Evolutionary conservation across 2,888 invertebrate species (phyloP).

Genomic region (Scrobipalpa atriplicella): DNA sequence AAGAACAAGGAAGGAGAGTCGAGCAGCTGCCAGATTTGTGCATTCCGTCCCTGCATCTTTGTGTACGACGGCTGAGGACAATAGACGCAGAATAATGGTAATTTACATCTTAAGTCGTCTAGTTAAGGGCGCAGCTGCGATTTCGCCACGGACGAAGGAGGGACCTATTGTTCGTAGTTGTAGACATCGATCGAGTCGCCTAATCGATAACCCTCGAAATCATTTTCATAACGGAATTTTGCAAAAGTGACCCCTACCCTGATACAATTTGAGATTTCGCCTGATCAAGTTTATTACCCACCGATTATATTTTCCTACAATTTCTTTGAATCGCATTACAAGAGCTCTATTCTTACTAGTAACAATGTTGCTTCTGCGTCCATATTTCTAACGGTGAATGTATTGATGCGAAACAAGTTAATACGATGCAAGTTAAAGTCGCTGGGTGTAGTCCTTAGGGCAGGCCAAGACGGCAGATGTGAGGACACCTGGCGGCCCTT

Average conservation of each 20-base stretch:
- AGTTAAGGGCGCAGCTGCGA: slow-evolving; percentile 77
- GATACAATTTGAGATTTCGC: slow-evolving; percentile 8
- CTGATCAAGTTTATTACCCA: not conserved
- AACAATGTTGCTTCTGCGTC: slow-evolving; percentile 2
- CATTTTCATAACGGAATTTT: slow-evolving; percentile 43
- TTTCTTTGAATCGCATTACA: not conserved
- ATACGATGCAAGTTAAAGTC: slow-evolving; percentile 48
- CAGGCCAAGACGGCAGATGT: slow-evolving; percentile 78
- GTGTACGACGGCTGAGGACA: slow-evolving; percentile 61
- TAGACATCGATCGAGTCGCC: slow-evolving; percentile 54
- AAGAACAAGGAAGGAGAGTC: slow-evolving; percentile 70
- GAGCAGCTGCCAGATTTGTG: slow-evolving; percentile 80
- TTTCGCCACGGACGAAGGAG: slow-evolving; percentile 59
- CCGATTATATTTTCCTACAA: not conserved
- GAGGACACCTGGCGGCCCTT: slow-evolving; percentile 80
- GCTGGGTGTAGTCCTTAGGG: slow-evolving; percentile 54
- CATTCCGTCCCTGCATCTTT: slow-evolving; percentile 78
- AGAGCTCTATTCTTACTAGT: slow-evolving; percentile 9
- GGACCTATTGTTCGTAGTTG: slow-evolving; percentile 53
- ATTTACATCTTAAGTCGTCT: slow-evolving; percentile 81
- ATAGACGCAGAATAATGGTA: slow-evolving; percentile 75
- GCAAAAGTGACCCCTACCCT: slow-evolving; percentile 34
- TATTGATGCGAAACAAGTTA: slow-evolving; percentile 65
- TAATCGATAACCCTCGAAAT: slow-evolving; percentile 57
- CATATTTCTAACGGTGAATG: slow-evolving; percentile 55